Base-by-base conservation (phyloP, 2,797 vertebrate genomes). In the Novumbra hubbsi region DNA sequence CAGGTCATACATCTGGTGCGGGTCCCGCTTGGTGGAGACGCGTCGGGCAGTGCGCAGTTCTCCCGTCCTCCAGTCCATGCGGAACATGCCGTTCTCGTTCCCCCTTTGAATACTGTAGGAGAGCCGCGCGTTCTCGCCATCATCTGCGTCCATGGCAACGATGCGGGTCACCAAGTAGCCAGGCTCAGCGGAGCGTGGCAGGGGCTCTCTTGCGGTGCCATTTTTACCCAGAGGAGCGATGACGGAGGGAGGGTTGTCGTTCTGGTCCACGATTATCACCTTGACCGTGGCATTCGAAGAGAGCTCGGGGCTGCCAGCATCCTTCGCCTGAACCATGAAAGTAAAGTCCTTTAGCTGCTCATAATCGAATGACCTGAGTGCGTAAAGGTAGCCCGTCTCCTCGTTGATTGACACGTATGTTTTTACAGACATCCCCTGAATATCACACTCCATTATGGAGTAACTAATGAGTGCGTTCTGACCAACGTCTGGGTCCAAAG, bases 331-430 rank as follows among this genome's bases (percentile, higher is more conserved):
- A 34, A 98, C 97, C 79, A 95, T 94, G 79, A 99, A 98, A 41
- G 93, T 95, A 89, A 99, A 98, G 80, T 98, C 96, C 82, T 98
- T 97, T 52, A 98, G 92, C 90, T 96, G 97, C 86, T 99, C 97
- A 12, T 99, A 98, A 84, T 99, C 98, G 68, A 99, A 99, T 9
- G 97, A 98, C 75, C 97, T 91, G 76, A 99, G 93, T 0, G 98
- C 98, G 30, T 99, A 99, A 76, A 99, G 91, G 77, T 97, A 98
- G 30, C 98, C 98, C 3, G 97, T 99, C 89, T 98, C 98, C 1
- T 97, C 94, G 82, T 99, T 99, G 91, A 99, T 98, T 76, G 97
- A 99, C 87, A 99, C 97, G 15, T 99, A 99, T 16, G 98, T 99
- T 88, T 96, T 96, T 60, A 99, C 95, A 0, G 97, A 98, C 98